These are phyloP conservation scores for Gorsachius magnificus DNA, from an alignment of 2,797 vertebrate genomes.

Conservation along the genomic window DNA sequence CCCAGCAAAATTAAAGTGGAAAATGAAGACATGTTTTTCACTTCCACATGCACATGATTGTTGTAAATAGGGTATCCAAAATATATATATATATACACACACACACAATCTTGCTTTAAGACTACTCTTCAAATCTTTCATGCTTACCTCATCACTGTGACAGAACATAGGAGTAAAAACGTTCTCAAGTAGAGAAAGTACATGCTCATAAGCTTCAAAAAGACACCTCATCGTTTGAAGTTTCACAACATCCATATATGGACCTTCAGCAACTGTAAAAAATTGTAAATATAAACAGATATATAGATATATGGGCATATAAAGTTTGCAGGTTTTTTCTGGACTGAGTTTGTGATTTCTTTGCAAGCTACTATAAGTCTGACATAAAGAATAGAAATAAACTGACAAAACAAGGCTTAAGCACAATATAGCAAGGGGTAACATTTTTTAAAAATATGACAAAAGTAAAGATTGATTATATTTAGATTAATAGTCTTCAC, in stretches of 20 bases:
- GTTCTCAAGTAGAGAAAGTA: conserved; percentile 90
- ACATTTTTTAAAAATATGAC: background rate
- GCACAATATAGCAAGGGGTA: background rate
- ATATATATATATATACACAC: background rate
- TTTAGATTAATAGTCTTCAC: background rate
- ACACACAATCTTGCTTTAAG: background rate
- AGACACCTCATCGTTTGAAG: conserved; percentile 93
- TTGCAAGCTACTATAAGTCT: background rate
- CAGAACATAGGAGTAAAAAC: conserved; percentile 98
- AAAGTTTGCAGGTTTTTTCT: background rate
- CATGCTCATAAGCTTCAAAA: conserved; percentile 96
- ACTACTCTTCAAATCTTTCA: background rate
- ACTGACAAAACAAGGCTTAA: background rate
- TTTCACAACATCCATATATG: conserved; percentile 87
- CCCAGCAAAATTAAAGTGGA: background rate
- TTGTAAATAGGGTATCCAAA: background rate
- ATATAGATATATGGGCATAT: background rate
- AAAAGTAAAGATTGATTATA: background rate
- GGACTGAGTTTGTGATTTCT: background rate
- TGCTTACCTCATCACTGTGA: conserved; percentile 92
- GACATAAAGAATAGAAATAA: background rate
- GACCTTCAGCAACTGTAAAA: conserved; percentile 84
- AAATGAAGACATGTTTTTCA: background rate
- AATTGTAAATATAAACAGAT: background rate
- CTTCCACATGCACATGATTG: background rate